These are phyloP conservation scores for Oncopodura yosiiana DNA, from an alignment of 1,140 invertebrate genomes.

Conservation along the genomic window DNA sequence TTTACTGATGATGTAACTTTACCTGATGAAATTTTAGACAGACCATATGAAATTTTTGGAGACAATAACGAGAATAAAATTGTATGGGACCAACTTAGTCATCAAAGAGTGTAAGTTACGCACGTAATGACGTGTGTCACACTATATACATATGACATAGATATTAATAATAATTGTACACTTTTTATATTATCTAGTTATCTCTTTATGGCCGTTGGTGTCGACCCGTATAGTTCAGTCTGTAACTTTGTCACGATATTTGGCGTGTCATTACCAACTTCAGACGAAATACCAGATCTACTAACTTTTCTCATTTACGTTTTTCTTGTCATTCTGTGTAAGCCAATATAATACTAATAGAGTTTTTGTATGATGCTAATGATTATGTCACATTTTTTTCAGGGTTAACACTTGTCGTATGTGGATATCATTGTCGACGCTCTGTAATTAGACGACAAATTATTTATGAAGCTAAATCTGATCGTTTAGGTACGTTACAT, in stretches of 20 bases:
- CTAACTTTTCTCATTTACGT: constrained; percentile 3
- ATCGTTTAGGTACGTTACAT: too few species aligned
- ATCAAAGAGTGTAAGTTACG: constrained; percentile 1
- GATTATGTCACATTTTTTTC: not conserved
- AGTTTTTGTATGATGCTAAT: not conserved
- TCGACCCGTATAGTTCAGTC: constrained; percentile 6
- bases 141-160: not conserved
- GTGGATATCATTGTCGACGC: constrained; percentile 1
- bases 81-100: not conserved
- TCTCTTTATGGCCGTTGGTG: constrained; percentile 8
- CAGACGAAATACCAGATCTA: not conserved
- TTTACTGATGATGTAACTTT: not conserved
- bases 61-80: not conserved
- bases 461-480: constrained; percentile 2
- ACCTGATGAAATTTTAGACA: not conserved
- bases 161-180: not conserved
- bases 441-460: not conserved
- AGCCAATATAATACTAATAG: not conserved
- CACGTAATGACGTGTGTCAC: not conserved
- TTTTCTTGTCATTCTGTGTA: not conserved
- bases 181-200: constrained; percentile 3
- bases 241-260: constrained; percentile 9
- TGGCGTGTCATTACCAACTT: not conserved
- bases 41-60: constrained; percentile 2
- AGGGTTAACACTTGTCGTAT: not conserved